These are phyloP conservation scores for Erpornis zantholeuca DNA, from an alignment of 2,113 vertebrate species.

Conservation along the genomic window DNA sequence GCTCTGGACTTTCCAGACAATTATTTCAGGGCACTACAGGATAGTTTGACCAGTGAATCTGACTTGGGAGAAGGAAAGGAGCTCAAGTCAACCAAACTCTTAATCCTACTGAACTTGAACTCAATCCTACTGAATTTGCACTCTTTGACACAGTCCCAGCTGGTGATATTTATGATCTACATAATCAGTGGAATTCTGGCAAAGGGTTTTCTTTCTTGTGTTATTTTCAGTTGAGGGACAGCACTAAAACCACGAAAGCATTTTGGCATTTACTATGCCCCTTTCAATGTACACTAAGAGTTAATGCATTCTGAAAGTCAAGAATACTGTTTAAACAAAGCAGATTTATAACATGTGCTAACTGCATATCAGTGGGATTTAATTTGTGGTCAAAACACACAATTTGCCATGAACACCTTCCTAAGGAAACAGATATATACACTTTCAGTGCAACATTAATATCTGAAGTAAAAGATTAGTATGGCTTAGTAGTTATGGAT, in stretches of 20 bases:
- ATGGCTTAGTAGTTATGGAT: not conserved
- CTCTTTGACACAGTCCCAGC: not conserved
- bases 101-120: not conserved
- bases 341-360: conserved; percentile 27
- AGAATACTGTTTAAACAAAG: conserved; percentile 5
- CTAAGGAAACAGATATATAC: conserved; percentile 33
- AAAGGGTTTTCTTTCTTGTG: not conserved
- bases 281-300: not conserved
- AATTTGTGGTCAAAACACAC: conserved; percentile 41
- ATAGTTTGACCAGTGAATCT: not conserved
- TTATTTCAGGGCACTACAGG: not conserved
- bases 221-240: not conserved
- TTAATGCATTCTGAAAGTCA: not conserved
- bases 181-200: not conserved
- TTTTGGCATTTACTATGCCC: not conserved
- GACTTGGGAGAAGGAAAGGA: not conserved
- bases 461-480: conserved; percentile 18
- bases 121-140: not conserved
- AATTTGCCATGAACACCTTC: conserved; percentile 32
- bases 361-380: not conserved
- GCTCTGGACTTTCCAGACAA: not conserved
- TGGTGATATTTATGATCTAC: not conserved
- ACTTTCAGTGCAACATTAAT: not conserved
- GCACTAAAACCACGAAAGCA: not conserved
- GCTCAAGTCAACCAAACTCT: not conserved